These are phyloP conservation scores for Ditylenchus dipsaci DNA, from an alignment of 1,140 invertebrate genomes.

Conservation along the genomic window DNA sequence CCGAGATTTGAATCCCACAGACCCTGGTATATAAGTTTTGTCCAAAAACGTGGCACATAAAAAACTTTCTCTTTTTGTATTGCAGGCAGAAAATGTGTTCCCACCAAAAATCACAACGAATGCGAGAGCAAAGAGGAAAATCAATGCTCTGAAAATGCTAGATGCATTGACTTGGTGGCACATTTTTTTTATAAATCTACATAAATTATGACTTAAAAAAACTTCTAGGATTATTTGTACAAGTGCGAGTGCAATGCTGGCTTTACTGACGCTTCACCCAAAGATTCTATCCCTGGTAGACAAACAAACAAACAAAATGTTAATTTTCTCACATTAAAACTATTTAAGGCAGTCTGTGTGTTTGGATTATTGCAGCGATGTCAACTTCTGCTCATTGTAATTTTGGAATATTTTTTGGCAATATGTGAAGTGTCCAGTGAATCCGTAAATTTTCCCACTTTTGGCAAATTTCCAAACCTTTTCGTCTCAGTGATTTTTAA, in stretches of 20 bases:
- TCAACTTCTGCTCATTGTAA: constrained; percentile 43
- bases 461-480: too few relatives aligned
- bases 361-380: constrained; percentile 56
- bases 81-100: constrained; percentile 29
- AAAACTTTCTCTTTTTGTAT: not conserved
- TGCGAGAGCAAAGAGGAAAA: constrained; percentile 53
- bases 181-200: not conserved
- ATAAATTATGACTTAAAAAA: not conserved
- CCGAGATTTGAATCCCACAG: constrained; percentile 49
- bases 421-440: too few relatives aligned
- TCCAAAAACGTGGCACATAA: too few relatives aligned
- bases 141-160: constrained; percentile 51
- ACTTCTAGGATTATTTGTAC: constrained; percentile 49
- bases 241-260: constrained; percentile 50
- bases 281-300: constrained; percentile 47
- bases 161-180: constrained; percentile 51
- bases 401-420: too few relatives aligned
- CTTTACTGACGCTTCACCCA: constrained; percentile 47
- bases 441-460: too few relatives aligned
- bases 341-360: constrained; percentile 34
- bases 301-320: too few relatives aligned
- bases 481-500: too few relatives aligned
- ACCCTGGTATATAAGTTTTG: constrained; percentile 35
- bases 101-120: constrained; percentile 49
- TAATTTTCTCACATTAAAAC: too few relatives aligned